Percentiles rank a stretch among this genome's conserved stretches.
Evolutionary conservation across 2,113 vertebrate species (phyloP).

Genomic region (Scophthalmus maximus): DNA sequence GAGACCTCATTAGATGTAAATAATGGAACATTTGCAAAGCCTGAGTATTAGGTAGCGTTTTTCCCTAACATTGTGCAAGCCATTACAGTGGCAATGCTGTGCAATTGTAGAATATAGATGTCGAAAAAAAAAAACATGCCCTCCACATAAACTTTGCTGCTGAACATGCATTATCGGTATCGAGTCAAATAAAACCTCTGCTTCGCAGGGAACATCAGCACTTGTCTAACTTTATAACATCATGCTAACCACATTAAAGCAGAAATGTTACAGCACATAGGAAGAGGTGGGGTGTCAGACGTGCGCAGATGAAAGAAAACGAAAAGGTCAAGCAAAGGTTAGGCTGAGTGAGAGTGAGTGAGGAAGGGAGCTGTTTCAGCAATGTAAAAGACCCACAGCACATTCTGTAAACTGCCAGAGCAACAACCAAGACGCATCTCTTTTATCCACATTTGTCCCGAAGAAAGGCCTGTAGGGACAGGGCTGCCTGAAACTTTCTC

Average conservation of each 20-base stretch:
- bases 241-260: slow-evolving; percentile 35
- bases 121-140: slow-evolving; percentile 45
- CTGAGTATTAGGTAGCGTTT: slow-evolving; percentile 56
- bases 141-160: slow-evolving; percentile 26
- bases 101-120: slow-evolving; percentile 60
- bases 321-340: slow-evolving; percentile 54
- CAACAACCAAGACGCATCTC: slow-evolving; percentile 66
- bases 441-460: slow-evolving; percentile 67
- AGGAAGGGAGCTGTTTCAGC: slow-evolving; percentile 39
- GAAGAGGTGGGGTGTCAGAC: slow-evolving; percentile 26
- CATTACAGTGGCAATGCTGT: slow-evolving; percentile 49
- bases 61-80: slow-evolving; percentile 40
- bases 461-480: slow-evolving; percentile 34
- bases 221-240: slow-evolving; percentile 45
- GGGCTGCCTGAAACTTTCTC: slow-evolving; percentile 31
- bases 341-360: slow-evolving; percentile 61
- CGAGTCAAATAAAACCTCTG: no score
- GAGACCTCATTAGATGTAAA: slow-evolving; percentile 60
- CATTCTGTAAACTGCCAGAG: slow-evolving; percentile 57
- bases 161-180: no score
- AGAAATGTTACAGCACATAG: no score
- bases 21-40: slow-evolving; percentile 51
- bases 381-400: slow-evolving; percentile 50
- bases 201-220: no score
- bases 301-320: slow-evolving; percentile 36